These are phyloP conservation scores for Hemistola chrysoprasaria DNA, from an alignment of 2,888 invertebrate species.

Conservation along the genomic window DNA sequence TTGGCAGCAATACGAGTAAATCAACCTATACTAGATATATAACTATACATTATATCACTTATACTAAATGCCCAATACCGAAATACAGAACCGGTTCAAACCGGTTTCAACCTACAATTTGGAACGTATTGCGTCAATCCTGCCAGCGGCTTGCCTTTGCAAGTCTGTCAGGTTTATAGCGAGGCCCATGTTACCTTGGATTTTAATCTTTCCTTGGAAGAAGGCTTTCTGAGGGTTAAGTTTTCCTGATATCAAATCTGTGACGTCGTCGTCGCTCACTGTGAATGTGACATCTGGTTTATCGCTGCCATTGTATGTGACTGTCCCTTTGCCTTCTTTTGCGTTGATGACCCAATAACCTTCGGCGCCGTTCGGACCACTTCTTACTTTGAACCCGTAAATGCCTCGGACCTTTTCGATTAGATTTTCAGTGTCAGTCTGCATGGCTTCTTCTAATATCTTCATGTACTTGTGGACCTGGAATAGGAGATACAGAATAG, in stretches of 20 bases:
- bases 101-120: slow-evolving; percentile 84
- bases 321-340: slow-evolving; percentile 93
- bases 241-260: slow-evolving; percentile 93
- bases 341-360: slow-evolving; percentile 97
- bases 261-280: slow-evolving; percentile 93
- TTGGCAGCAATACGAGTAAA: no score
- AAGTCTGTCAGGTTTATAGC: slow-evolving; percentile 96
- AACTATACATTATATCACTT: slow-evolving; percentile 22
- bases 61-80: slow-evolving; percentile 53
- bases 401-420: slow-evolving; percentile 93
- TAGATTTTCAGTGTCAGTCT: slow-evolving; percentile 89
- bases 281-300: slow-evolving; percentile 96
- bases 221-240: slow-evolving; percentile 97
- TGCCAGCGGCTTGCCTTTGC: slow-evolving; percentile 87
- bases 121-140: slow-evolving; percentile 88
- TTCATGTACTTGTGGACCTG: slow-evolving; percentile 90
- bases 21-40: slow-evolving; percentile 14
- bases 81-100: slow-evolving; percentile 28
- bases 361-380: slow-evolving; percentile 89
- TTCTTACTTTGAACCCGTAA: slow-evolving; percentile 94
- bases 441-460: slow-evolving; percentile 90
- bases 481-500: no score
- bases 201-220: slow-evolving; percentile 97
- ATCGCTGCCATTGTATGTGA: slow-evolving; percentile 90
- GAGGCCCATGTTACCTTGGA: slow-evolving; percentile 97